Percentiles rank a stretch among this genome's conserved stretches.
Conservation (phyloP, 2,888 invertebrate species). For the Pterobdella sp. region DNA sequence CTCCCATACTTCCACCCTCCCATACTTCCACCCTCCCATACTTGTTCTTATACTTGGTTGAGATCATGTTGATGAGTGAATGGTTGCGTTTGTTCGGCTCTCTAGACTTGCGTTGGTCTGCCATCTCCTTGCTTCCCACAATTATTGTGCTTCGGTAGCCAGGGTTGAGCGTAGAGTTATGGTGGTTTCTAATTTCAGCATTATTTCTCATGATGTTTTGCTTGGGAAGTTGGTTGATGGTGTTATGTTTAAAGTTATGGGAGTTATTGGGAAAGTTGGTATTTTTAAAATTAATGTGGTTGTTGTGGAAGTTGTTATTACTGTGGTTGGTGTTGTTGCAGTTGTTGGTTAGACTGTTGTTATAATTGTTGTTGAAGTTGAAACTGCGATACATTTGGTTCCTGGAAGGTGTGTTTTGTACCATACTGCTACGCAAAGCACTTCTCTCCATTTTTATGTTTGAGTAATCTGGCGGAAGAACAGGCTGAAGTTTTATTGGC, state of each 20-base stretch:
- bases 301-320: slow-evolving; percentile 8
- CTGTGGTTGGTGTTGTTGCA: background rate
- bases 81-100: background rate
- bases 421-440: background rate
- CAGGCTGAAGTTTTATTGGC: slow-evolving; percentile 12
- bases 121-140: background rate
- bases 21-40: background rate
- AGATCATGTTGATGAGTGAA: background rate
- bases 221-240: background rate
- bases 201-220: background rate
- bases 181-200: background rate
- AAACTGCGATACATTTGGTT: background rate
- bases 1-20: no score
- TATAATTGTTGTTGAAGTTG: background rate
- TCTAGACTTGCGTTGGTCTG: no score
- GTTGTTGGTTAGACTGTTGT: slow-evolving; percentile 3
- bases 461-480: slow-evolving; percentile 15
- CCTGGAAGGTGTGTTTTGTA: background rate
- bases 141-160: background rate
- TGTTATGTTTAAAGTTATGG: background rate
- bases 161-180: background rate
- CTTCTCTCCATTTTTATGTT: background rate
- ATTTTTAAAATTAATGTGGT: background rate
- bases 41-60: slow-evolving; percentile 8
- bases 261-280: background rate